A percentile compares a stretch with the other conserved stretches of the same genome.
phyloP scores from a whole-genome alignment of 2,113 vertebrate species.

The Corvus moneduloides region DNA sequence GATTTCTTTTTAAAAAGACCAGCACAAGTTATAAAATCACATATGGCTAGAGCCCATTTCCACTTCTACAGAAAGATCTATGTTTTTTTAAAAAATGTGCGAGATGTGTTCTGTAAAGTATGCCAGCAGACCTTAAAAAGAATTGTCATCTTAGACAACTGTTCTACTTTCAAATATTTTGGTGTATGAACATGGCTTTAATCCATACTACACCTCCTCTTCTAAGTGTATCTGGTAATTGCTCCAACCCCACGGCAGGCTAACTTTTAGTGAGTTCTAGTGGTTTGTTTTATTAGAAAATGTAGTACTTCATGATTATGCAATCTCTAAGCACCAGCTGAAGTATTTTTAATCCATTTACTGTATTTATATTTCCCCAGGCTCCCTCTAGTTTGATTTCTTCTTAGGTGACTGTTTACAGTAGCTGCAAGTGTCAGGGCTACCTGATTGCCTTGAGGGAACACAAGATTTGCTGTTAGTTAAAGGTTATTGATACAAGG shows the following conservation, averaged over 20 bases:
- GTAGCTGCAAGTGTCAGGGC: constrained; percentile 6
- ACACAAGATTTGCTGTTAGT: neutral
- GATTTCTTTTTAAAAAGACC: neutral
- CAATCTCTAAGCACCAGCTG: neutral
- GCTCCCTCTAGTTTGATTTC: neutral
- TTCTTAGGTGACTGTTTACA: neutral
- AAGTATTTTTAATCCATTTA: neutral
- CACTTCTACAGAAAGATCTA: neutral
- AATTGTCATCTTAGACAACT: neutral
- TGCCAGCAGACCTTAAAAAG: neutral
- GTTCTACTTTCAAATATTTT: neutral
- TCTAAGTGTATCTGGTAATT: neutral
- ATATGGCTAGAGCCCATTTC: neutral
- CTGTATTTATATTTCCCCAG: neutral
- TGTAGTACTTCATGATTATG: neutral
- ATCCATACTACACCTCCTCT: neutral
- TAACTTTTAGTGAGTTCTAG: neutral
- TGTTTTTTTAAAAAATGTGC: neutral
- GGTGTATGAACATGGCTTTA: neutral
- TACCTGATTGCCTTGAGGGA: neutral
- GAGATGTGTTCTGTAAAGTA: neutral
- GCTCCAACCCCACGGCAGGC: neutral
- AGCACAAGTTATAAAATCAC: neutral
- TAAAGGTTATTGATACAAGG: neutral
- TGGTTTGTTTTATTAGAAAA: neutral